Percentiles rank a stretch among this genome's conserved stretches.
Evolutionary conservation across 2,888 invertebrate genomes (phyloP).

Genomic region (Hartigia nigra): DNA sequence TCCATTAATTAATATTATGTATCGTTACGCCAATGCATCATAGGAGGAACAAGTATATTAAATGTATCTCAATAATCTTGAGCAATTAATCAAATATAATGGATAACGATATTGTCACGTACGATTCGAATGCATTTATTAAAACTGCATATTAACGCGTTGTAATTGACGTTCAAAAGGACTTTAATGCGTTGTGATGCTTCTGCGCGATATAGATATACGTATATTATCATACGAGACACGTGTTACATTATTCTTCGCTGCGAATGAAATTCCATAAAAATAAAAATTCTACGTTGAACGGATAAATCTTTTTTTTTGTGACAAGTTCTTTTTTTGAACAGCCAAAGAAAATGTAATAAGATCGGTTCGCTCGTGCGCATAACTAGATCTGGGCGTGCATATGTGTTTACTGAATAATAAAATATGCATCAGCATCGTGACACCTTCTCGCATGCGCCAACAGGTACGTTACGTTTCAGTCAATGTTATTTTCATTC

Average conservation of each 20-base stretch:
- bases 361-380: not conserved
- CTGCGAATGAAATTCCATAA: conserved; percentile 10
- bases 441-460: not conserved
- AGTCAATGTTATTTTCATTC: conserved; percentile 31
- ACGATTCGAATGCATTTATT: not conserved
- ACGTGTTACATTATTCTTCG: conserved; percentile 10
- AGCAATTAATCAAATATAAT: not conserved
- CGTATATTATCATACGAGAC: not conserved
- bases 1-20: not conserved
- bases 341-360: not conserved
- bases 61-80: not conserved
- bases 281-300: not conserved
- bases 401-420: conserved; percentile 14
- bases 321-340: not conserved
- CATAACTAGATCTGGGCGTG: not conserved
- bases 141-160: not conserved
- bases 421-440: conserved; percentile 3
- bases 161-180: not conserved
- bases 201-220: not conserved
- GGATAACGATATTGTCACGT: not conserved
- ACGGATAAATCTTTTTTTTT: not conserved
- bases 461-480: not conserved
- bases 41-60: not conserved
- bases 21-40: not conserved
- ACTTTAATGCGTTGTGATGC: not conserved